Conservation (phyloP, 2,113 vertebrate genomes). For the Oncorhynchus mykiss region DNA sequence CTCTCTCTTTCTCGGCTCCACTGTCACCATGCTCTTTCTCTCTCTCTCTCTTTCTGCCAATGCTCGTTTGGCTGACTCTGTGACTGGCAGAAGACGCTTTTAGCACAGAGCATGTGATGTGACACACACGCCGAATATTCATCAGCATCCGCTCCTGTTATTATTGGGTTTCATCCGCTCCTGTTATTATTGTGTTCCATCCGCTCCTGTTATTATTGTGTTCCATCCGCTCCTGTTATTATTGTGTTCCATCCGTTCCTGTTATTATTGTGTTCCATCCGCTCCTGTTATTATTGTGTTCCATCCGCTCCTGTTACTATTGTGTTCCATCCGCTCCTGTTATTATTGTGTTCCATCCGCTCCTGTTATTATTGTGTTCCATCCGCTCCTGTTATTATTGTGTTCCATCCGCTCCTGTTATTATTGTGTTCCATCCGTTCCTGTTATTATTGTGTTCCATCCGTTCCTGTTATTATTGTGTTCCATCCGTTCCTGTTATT, state of each 20-base stretch:
- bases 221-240: conserved; percentile 44
- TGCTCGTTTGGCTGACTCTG: conserved; percentile 61
- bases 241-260: conserved; percentile 37
- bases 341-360: conserved; percentile 39
- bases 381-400: conserved; percentile 47
- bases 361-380: conserved; percentile 38
- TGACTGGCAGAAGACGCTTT: conserved; percentile 47
- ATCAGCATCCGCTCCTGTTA: conserved; percentile 41
- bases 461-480: conserved; percentile 42
- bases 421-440: conserved; percentile 39
- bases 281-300: conserved; percentile 39
- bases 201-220: conserved; percentile 43
- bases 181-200: conserved; percentile 39
- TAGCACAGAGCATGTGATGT: conserved; percentile 65
- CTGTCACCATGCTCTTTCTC: conserved; percentile 27
- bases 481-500: conserved; percentile 45
- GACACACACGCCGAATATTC: conserved; percentile 40
- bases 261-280: conserved; percentile 40
- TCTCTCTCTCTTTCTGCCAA: conserved; percentile 52
- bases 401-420: conserved; percentile 39
- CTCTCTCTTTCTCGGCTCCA: conserved; percentile 36
- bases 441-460: conserved; percentile 39
- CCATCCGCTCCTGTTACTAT: conserved; percentile 48
- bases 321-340: conserved; percentile 39
- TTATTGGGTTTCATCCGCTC: conserved; percentile 1